Conservation (phyloP, 2,797 vertebrate species). For the Anabas testudineus region DNA sequence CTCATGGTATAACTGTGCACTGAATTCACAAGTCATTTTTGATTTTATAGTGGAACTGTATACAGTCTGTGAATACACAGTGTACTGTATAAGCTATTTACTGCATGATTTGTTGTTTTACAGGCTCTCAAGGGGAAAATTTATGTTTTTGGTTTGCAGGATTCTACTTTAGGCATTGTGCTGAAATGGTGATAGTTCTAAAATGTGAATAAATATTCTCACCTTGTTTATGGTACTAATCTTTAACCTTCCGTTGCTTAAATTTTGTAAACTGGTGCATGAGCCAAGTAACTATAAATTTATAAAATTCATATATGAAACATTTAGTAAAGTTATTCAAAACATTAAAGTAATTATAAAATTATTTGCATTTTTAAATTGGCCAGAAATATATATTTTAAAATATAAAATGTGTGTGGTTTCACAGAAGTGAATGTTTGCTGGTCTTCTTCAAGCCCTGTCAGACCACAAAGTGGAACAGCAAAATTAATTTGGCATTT, state of each 20-base stretch:
- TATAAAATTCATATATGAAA: neutral
- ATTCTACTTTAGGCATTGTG: conserved; percentile 40
- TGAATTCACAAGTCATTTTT: conserved; percentile 62
- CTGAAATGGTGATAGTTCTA: conserved; percentile 46
- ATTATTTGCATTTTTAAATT: neutral
- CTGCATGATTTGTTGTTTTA: conserved; percentile 44
- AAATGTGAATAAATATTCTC: conserved; percentile 40
- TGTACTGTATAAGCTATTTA: conserved; percentile 34
- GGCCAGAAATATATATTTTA: no score
- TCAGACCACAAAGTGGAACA: neutral
- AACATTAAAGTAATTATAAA: neutral
- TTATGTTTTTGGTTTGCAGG: conserved; percentile 34
- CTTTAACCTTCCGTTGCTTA: conserved; percentile 7
- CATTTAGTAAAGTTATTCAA: neutral
- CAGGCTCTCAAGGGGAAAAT: conserved; percentile 41
- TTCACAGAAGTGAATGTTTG: conserved; percentile 4
- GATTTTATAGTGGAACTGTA: conserved; percentile 46
- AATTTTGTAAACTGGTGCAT: neutral
- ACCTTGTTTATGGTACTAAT: neutral
- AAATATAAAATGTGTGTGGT: neutral
- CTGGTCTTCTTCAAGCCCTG: neutral
- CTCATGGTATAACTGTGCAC: conserved; percentile 56
- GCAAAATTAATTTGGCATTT: neutral
- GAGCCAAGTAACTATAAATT: neutral
- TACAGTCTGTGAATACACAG: conserved; percentile 34